Percentiles rank a stretch among this genome's conserved stretches.
Conservation (phyloP, 2,888 invertebrate genomes). For the Achlya flavicornis region DNA sequence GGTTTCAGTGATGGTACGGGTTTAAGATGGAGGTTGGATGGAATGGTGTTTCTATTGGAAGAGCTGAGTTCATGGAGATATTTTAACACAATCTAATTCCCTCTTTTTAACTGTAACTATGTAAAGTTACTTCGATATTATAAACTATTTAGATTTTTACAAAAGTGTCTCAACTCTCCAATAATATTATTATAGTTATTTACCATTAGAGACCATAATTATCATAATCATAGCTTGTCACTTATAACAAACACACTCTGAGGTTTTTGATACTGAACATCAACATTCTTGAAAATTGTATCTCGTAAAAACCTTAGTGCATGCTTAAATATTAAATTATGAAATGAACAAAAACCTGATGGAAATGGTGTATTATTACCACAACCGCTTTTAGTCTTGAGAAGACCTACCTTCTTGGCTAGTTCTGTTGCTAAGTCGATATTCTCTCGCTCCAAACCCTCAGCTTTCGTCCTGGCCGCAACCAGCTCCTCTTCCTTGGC, state of each 20-base stretch:
- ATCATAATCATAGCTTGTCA: too few species aligned
- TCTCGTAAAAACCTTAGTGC: neutral
- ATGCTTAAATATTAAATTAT: neutral
- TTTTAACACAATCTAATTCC: too few species aligned
- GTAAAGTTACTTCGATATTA: too few species aligned
- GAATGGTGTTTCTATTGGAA: neutral
- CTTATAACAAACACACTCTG: neutral
- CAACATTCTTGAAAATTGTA: neutral
- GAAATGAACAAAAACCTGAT: neutral
- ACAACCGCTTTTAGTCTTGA: constrained; percentile 5
- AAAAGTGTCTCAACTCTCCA: too few species aligned
- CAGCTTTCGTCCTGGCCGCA: constrained; percentile 93
- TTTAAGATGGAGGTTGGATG: neutral
- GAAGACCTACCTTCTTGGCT: constrained; percentile 87
- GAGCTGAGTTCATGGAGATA: too few species aligned
- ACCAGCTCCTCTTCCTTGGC: constrained; percentile 97
- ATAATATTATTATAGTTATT: too few species aligned
- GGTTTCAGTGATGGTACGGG: too few species aligned
- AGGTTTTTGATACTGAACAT: neutral
- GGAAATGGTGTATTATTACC: constrained; percentile 15
- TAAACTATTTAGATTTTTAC: too few species aligned
- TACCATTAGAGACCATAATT: too few species aligned
- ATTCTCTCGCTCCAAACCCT: constrained; percentile 94
- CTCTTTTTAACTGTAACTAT: too few species aligned
- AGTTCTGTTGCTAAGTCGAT: constrained; percentile 93